Evolutionary conservation across 35 echinoderm and acorn worm genomes (phyloP).

Genomic region (Ophioderma brevispina): DNA sequence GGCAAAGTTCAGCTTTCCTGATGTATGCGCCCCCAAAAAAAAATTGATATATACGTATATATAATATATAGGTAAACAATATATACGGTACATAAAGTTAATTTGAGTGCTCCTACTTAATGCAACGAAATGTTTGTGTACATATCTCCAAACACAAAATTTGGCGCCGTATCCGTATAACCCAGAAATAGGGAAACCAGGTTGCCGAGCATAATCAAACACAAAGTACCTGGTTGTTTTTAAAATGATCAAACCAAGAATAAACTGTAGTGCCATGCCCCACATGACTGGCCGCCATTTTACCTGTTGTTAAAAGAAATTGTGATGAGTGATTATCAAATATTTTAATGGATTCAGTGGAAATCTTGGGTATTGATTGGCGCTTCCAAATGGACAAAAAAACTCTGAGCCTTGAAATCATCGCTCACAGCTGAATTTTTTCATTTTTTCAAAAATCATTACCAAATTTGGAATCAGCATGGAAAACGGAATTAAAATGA

Average conservation of each 20-base stretch:
- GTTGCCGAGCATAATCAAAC: too few species aligned
- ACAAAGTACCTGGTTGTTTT: too few species aligned
- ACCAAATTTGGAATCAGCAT: too few species aligned
- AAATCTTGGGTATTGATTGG: not conserved
- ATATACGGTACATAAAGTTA: not conserved
- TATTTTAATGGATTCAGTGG: not conserved
- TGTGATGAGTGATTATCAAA: not conserved
- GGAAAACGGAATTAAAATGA: too few species aligned
- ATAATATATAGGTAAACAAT: not conserved
- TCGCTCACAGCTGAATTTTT: not conserved
- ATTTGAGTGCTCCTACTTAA: conserved; percentile 59
- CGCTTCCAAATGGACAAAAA: not conserved
- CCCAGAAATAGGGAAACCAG: conserved; percentile 58
- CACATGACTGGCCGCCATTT: conserved; percentile 95
- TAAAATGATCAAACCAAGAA: conserved; percentile 78
- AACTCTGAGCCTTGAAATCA: not conserved
- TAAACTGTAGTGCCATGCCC: conserved; percentile 80
- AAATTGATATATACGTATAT: not conserved
- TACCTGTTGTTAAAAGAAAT: conserved; percentile 59
- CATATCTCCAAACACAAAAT: conserved; percentile 88
- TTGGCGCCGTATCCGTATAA: conserved; percentile 74
- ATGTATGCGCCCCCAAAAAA: too few species aligned
- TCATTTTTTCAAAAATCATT: too few species aligned
- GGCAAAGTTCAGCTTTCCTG: too few species aligned
- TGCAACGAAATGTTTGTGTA: conserved; percentile 79